Evolutionary conservation across 2,888 invertebrate genomes (phyloP).

Genomic region (Drosophila lutescens): DNA sequence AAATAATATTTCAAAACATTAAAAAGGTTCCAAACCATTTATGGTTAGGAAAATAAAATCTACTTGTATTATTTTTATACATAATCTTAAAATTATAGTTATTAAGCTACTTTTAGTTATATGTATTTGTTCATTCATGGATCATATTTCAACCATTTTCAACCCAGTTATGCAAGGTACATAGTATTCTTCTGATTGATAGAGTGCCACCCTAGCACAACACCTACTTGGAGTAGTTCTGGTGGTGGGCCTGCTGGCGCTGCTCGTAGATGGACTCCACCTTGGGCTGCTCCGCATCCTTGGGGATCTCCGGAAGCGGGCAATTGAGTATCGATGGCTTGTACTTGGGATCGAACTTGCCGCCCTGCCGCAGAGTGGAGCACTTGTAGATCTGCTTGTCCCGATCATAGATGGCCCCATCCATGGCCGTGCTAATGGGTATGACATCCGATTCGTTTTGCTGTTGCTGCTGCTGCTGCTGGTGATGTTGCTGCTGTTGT

Average conservation of each 20-base stretch:
- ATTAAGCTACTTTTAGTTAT: no score
- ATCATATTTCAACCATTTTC: not conserved
- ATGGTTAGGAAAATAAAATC: no score
- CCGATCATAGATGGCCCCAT: slow-evolving; percentile 83
- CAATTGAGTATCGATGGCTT: slow-evolving; percentile 85
- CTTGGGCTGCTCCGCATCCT: slow-evolving; percentile 83
- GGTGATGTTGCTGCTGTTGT: slow-evolving; percentile 60
- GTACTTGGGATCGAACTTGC: slow-evolving; percentile 84
- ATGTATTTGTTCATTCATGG: no score
- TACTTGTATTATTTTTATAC: no score
- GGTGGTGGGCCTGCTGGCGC: slow-evolving; percentile 57
- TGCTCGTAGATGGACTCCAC: slow-evolving; percentile 81
- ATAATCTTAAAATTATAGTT: no score
- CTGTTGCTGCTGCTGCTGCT: slow-evolving; percentile 67
- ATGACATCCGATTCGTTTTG: slow-evolving; percentile 61
- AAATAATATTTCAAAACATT: no score
- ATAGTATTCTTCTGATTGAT: not conserved
- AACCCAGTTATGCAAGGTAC: not conserved
- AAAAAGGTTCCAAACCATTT: no score
- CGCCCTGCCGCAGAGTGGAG: slow-evolving; percentile 84
- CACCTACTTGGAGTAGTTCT: slow-evolving; percentile 82
- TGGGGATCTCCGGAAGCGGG: slow-evolving; percentile 84
- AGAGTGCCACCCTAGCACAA: not conserved
- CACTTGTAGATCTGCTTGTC: slow-evolving; percentile 85
- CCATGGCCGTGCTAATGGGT: slow-evolving; percentile 72